Evolutionary conservation across 2,797 vertebrate species (phyloP).

Genomic region (Myiothlypis chrysogaster): DNA sequence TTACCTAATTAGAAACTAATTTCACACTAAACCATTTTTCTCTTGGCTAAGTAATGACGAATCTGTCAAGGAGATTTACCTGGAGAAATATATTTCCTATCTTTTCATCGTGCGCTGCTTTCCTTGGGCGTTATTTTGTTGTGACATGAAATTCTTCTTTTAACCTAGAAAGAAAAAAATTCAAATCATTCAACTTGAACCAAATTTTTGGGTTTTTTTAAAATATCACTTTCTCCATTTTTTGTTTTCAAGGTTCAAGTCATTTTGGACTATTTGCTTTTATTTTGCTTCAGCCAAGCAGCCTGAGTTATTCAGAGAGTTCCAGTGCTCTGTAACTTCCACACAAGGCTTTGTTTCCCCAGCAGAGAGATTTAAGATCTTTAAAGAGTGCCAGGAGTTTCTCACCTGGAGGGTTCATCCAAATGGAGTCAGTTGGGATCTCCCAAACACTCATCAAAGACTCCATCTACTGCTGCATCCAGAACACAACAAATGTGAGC

Average conservation of each 20-base stretch:
- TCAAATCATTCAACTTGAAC: neutral
- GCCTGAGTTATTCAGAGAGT: neutral
- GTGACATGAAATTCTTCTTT: neutral
- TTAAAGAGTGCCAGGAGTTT: neutral
- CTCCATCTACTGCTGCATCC: neutral
- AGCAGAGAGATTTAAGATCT: neutral
- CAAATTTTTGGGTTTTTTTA: neutral
- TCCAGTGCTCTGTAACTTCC: neutral
- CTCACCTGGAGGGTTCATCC: neutral
- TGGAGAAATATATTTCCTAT: neutral
- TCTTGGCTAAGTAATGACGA: neutral
- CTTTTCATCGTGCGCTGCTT: neutral
- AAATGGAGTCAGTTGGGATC: neutral
- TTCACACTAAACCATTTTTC: neutral
- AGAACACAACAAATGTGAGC: neutral
- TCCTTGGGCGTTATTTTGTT: neutral
- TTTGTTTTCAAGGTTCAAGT: neutral
- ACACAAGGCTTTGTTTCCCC: neutral
- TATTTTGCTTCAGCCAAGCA: neutral
- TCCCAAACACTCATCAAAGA: neutral
- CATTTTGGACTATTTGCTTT: neutral
- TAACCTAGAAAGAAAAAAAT: neutral
- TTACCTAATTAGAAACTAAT: neutral
- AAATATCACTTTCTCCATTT: neutral
- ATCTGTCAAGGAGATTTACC: neutral